Conservation (phyloP, 2,797 vertebrate genomes). For the Vespertilio murinus region DNA sequence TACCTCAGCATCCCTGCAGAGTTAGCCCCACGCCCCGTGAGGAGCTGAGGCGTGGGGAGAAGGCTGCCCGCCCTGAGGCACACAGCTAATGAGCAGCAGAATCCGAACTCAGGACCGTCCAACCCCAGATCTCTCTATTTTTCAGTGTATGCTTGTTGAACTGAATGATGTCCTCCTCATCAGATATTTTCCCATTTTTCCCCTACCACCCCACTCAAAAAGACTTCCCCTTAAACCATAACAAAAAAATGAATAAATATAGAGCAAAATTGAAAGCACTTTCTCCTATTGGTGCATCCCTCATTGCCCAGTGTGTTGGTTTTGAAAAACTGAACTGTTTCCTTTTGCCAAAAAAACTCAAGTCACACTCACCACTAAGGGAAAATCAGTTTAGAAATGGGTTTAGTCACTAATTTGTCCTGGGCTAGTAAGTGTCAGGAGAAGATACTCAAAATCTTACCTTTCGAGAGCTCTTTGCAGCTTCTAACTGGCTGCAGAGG, state of each 20-base stretch:
- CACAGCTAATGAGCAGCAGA: not conserved
- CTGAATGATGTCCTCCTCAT: not conserved
- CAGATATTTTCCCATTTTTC: not conserved
- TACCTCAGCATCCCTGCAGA: not conserved
- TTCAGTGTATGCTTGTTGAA: not conserved
- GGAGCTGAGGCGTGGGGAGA: not conserved
- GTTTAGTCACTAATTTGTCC: not conserved
- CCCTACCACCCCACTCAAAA: not conserved
- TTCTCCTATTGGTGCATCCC: not conserved
- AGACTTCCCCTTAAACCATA: not conserved
- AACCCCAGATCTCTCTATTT: not conserved
- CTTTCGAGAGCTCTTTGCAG: not conserved
- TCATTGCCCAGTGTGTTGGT: not conserved
- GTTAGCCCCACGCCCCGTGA: not conserved
- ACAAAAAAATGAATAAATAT: not conserved
- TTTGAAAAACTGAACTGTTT: not conserved
- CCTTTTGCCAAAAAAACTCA: not conserved
- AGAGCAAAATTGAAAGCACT: not conserved
- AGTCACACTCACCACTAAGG: not conserved
- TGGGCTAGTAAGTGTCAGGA: not conserved
- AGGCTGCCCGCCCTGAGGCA: not conserved
- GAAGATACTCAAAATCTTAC: not conserved
- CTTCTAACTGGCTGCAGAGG: not conserved
- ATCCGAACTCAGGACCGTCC: not conserved
- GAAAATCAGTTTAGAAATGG: not conserved